Conservation (phyloP, 2,888 invertebrate genomes). For the Deroplatys truncata region DNA sequence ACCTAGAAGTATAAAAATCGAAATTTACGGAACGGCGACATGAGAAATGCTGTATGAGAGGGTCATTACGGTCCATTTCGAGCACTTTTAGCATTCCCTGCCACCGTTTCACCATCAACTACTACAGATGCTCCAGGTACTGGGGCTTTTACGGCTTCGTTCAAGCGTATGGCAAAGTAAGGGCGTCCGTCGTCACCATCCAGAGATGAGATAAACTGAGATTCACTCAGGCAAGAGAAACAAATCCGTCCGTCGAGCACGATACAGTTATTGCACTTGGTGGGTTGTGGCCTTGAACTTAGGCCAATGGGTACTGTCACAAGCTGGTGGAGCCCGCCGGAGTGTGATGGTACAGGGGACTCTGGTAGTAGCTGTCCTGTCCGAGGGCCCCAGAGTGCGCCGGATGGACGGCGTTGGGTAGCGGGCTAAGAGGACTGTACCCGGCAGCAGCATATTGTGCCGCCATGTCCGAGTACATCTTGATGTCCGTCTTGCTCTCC, state of each 20-base stretch:
- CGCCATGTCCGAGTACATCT: slow-evolving; percentile 81
- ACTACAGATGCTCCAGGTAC: neutral
- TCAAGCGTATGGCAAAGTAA: neutral
- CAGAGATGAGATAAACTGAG: neutral
- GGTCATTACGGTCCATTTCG: neutral
- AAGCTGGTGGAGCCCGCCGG: slow-evolving; percentile 73
- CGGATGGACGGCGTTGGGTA: slow-evolving; percentile 29
- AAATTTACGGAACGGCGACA: neutral
- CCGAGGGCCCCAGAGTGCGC: slow-evolving; percentile 50
- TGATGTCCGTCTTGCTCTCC: slow-evolving; percentile 83
- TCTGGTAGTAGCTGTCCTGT: slow-evolving; percentile 79
- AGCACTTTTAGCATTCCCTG: neutral
- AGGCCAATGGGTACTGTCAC: slow-evolving; percentile 91
- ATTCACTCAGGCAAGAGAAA: neutral
- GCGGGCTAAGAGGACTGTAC: slow-evolving; percentile 37
- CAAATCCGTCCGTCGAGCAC: neutral
- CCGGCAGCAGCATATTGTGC: slow-evolving; percentile 46
- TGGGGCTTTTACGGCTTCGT: neutral
- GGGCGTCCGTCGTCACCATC: neutral
- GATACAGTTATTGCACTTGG: neutral
- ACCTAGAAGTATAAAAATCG: neutral
- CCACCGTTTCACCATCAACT: neutral
- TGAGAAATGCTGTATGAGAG: neutral
- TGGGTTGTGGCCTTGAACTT: slow-evolving; percentile 42
- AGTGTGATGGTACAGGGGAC: slow-evolving; percentile 63